Percentiles rank a stretch among this genome's conserved stretches.
Conservation (phyloP, 2,888 invertebrate genomes). For the Mactromeris polynyma region DNA sequence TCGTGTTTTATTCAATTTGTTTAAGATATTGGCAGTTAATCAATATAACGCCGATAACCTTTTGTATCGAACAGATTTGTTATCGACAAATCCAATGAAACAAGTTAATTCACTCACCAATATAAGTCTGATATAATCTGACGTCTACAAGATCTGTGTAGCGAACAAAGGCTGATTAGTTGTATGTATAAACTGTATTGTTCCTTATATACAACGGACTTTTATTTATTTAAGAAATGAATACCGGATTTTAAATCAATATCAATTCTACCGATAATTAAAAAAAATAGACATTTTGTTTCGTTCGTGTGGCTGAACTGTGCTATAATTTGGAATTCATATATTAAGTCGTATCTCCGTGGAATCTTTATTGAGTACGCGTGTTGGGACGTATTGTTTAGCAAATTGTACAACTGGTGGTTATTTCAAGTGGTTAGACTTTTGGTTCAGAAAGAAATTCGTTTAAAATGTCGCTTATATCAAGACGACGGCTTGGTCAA, state of each 20-base stretch:
- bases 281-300: background rate
- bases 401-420: too few species aligned
- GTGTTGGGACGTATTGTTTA: too few species aligned
- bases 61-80: background rate
- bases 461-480: background rate
- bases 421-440: too few species aligned
- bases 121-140: background rate
- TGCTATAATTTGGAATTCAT: too few species aligned
- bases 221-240: background rate
- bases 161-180: background rate
- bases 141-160: background rate
- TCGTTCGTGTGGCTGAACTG: too few species aligned
- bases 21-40: conserved; percentile 8
- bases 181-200: background rate
- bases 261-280: background rate
- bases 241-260: background rate
- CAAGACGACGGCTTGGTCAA: background rate
- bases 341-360: too few species aligned
- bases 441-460: too few species aligned
- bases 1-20: background rate
- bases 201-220: background rate
- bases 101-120: background rate
- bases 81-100: background rate
- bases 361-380: too few species aligned
- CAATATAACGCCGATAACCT: background rate